These are phyloP conservation scores for Stenotaenia linearis DNA, from an alignment of 2,888 invertebrate species.

Conservation along the genomic window DNA sequence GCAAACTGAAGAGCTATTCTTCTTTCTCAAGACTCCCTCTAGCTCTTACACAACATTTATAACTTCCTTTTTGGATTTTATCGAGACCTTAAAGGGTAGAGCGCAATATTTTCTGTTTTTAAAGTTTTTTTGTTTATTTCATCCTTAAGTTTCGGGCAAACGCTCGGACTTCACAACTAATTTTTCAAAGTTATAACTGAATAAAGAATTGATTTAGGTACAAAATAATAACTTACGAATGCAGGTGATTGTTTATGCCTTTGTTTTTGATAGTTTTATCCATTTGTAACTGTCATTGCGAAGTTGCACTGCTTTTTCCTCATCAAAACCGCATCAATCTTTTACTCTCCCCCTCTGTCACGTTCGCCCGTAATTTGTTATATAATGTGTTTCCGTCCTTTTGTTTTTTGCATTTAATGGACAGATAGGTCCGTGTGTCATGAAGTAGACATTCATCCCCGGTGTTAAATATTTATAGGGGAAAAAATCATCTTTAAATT, in stretches of 20 bases:
- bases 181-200: background rate
- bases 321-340: constrained; percentile 13
- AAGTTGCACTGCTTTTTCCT: constrained; percentile 1
- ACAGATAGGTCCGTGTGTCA: background rate
- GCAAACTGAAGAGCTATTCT: constrained; percentile 23
- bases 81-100: constrained; percentile 6
- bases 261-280: background rate
- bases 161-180: background rate
- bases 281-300: background rate
- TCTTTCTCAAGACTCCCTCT: constrained; percentile 6
- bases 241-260: background rate
- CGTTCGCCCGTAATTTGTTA: constrained; percentile 1
- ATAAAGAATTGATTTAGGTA: background rate
- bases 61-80: constrained; percentile 17
- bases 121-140: too few relatives aligned
- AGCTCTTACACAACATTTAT: constrained; percentile 4
- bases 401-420: constrained; percentile 14
- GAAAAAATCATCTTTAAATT: background rate
- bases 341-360: constrained; percentile 5
- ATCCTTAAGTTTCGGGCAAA: too few relatives aligned
- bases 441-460: background rate
- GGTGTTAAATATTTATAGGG: background rate
- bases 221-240: too few relatives aligned
- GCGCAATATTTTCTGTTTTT: background rate
- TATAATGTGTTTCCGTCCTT: constrained; percentile 16